Base-by-base conservation (phyloP, 2,797 vertebrate genomes). In the Poeciliopsis presidionis region DNA sequence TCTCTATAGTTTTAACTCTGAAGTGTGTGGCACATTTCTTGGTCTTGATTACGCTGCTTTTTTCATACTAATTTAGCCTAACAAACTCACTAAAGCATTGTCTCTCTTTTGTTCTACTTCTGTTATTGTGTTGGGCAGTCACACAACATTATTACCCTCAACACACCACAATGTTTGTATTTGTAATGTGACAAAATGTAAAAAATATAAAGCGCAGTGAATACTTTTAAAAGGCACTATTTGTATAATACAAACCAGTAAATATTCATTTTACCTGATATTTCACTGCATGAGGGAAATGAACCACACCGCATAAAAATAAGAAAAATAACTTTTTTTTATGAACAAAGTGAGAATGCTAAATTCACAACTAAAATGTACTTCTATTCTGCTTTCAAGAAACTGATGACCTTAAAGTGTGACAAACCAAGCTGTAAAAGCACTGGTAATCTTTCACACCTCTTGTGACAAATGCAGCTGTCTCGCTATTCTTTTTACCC, bases 401-500 rank as follows among this genome's bases (percentile, higher is more conserved):
- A 81, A 78, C 45, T 79, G 74, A 78, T 85, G 57, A 83, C 70
- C 79, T 75, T 74, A 70, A 77, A 49, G 57, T 78, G 7, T 77
- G 73, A 87, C 46, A 81, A 67, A 47, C 46, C 47, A 41, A 16
- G 81, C 78, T 86, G 25, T 47, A 47, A 20, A 11, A 75, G 74
- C 74, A 63, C 77, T 80, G 61, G 12, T 72, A 45, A 79, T 83
- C 77, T 80, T 85, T 85, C 77, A 82, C 87, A 88, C 84, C 47
- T 36, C 61, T 76, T 36, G 70, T 90, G 93, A 85, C 90, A 91
- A 91, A 81, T 30, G n/a, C 91, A 94, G 91, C 88, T 90, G 91
- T 76, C 67, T 25, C 1, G 8, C 76, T 72, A 47, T 86, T 81
- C 74, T 49, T 88, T 84, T 79, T 63, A 72, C 61, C 69, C 57